A percentile compares a stretch with the other conserved stretches of the same genome.
These are phyloP conservation scores for Hypomecis punctinalis DNA, from an alignment of 2,888 invertebrate species.

Conservation along the genomic window DNA sequence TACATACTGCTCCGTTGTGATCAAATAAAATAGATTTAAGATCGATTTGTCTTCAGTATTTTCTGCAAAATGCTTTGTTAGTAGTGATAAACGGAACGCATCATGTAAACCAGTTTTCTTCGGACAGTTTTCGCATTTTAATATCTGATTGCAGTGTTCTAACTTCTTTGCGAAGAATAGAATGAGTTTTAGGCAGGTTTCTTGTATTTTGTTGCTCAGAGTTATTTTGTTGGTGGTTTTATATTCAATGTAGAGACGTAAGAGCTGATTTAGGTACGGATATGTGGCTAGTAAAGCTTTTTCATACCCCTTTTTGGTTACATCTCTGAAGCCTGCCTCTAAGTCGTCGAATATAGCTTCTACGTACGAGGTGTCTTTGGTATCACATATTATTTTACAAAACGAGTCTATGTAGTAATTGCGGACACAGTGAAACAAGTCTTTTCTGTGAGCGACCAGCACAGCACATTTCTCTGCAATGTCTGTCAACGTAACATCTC, in stretches of 20 bases:
- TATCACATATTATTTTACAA: slow-evolving; percentile 58
- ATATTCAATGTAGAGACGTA: slow-evolving; percentile 67
- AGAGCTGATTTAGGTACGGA: slow-evolving; percentile 65
- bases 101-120: slow-evolving; percentile 68
- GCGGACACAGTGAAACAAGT: slow-evolving; percentile 66
- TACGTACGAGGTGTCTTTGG: slow-evolving; percentile 41
- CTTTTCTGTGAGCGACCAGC: slow-evolving; percentile 58
- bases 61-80: slow-evolving; percentile 57
- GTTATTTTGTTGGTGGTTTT: slow-evolving; percentile 43
- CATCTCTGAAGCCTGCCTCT: slow-evolving; percentile 54
- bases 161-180: slow-evolving; percentile 56
- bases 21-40: slow-evolving; percentile 45
- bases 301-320: slow-evolving; percentile 61
- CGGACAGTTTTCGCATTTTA: slow-evolving; percentile 72
- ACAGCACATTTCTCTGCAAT: slow-evolving; percentile 51
- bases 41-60: slow-evolving; percentile 49
- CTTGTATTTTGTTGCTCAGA: slow-evolving; percentile 52
- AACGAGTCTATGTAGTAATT: slow-evolving; percentile 66
- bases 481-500: slow-evolving; percentile 50
- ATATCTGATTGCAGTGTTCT: slow-evolving; percentile 55
- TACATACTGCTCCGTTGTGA: slow-evolving; percentile 59
- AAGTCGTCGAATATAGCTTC: slow-evolving; percentile 61
- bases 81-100: slow-evolving; percentile 63
- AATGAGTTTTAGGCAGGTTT: slow-evolving; percentile 60
- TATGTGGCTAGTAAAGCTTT: slow-evolving; percentile 58